Base-by-base conservation (phyloP, 2,113 vertebrate species). In the Pholis gunnellus region DNA sequence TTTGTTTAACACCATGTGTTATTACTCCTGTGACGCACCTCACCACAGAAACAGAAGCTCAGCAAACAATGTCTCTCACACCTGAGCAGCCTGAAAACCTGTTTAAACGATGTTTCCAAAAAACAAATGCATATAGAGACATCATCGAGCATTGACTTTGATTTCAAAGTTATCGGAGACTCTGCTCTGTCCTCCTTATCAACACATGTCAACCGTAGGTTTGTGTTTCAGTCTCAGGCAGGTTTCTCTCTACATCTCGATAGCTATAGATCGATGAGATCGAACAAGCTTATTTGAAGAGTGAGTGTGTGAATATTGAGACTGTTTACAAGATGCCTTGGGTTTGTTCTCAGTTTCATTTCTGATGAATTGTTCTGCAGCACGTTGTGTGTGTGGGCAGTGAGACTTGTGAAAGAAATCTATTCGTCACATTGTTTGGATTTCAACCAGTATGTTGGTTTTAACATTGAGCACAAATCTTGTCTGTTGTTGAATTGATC, bases 311-410 rank as follows among this genome's bases (percentile, higher is more conserved):
- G 46, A 61, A 54, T 61, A 11, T 66, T 15, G 11, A 36, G 15
- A 54, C 4, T 22, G 31, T 59, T 38, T 2, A n/a, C 17, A 66
- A 48, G 38, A n/a, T 38, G 52, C 31, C 72, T 27, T 38, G 6
- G 2, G 15, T 60, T 36, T 78, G 18, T 14, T 74, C 54, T 74
- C 22, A 50, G 34, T 69, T 27, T 10, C 11, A 67, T 61, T 71
- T 57, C 7, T 50, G 52, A 25, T 44, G 9, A 44, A 29, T 77
- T 65, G 57, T 50, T 22, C 61, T 42, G 44, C 61, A 42, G 67
- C 72, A 61, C 8, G 13, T 71, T 75, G 70, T 57, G 81, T 38
- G 76, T 76, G 78, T 84, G 86, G 72, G 86, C 42, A 64, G 75
- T 76, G 81, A 79, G 64, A 79, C 13, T 65, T 79, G 69, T 59